Evolutionary conservation across 2,797 vertebrate genomes (phyloP).

Genomic region (Pangasius larnaudii): DNA sequence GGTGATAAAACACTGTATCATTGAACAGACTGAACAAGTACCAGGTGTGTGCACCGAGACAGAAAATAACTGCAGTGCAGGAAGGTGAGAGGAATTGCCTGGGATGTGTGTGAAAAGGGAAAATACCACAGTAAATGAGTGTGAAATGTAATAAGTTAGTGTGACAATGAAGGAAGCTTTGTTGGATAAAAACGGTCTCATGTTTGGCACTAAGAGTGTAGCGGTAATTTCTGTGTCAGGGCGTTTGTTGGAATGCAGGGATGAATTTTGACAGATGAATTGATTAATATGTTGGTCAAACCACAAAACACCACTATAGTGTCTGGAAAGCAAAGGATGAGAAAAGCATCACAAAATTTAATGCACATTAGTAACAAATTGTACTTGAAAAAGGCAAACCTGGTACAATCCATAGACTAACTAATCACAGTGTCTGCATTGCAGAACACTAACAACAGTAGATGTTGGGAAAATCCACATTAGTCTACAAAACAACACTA

Average conservation of each 20-base stretch:
- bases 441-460: neutral
- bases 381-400: neutral
- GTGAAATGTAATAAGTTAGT: conserved; percentile 60
- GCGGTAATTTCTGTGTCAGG: neutral
- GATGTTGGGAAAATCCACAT: neutral
- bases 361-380: neutral
- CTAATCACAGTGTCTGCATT: neutral
- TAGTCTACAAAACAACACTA: neutral
- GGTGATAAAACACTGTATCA: conserved; percentile 6
- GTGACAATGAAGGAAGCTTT: conserved; percentile 28
- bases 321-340: neutral
- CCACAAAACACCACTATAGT: neutral
- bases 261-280: neutral
- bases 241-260: neutral
- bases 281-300: neutral
- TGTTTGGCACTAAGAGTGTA: neutral
- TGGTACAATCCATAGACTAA: neutral
- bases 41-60: conserved; percentile 39
- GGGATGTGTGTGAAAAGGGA: conserved; percentile 60
- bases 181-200: conserved; percentile 19
- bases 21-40: conserved; percentile 35
- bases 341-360: neutral
- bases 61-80: conserved; percentile 46
- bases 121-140: conserved; percentile 58
- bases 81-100: conserved; percentile 65